These are phyloP conservation scores for Xyliphius kryptos DNA, from an alignment of 2,113 vertebrate genomes.

Conservation along the genomic window DNA sequence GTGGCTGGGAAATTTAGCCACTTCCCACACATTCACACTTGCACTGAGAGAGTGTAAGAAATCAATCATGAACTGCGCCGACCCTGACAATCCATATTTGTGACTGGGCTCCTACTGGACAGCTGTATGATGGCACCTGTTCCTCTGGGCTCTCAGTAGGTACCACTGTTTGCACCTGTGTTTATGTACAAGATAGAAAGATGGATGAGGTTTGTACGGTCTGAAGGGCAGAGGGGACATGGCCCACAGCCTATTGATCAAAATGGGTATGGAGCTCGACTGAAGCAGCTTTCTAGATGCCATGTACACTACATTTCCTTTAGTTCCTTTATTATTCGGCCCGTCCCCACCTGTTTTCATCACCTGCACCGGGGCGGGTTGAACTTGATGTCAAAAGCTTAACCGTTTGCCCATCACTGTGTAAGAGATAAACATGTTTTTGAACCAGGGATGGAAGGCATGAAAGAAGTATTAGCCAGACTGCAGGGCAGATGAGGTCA, in stretches of 20 bases:
- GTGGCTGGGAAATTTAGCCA: constrained; percentile 21
- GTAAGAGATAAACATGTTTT: constrained; percentile 40
- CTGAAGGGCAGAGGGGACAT: constrained; percentile 34
- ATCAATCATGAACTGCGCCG: constrained; percentile 38
- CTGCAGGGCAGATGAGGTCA: constrained; percentile 42
- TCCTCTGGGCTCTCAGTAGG: constrained; percentile 14
- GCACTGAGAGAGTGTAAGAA: constrained; percentile 24
- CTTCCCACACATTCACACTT: constrained; percentile 10
- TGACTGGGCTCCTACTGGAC: constrained; percentile 19
- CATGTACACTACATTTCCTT: constrained; percentile 16
- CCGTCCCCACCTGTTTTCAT: constrained; percentile 7
- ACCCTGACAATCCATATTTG: constrained; percentile 35
- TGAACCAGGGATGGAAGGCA: constrained; percentile 43
- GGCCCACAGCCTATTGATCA: constrained; percentile 35
- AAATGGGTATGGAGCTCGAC: constrained; percentile 23
- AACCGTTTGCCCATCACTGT: constrained; percentile 57
- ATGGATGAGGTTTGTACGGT: constrained; percentile 30
- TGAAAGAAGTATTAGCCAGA: constrained; percentile 46
- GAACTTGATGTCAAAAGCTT: constrained; percentile 73
- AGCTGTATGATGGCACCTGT: constrained; percentile 18
- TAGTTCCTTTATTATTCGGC: constrained; percentile 1
- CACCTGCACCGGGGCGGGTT: constrained; percentile 52
- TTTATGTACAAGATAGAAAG: constrained; percentile 12
- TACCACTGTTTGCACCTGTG: constrained; percentile 21
- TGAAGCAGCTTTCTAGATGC: constrained; percentile 18